A percentile compares a stretch with the other conserved stretches of the same genome.
Conservation (phyloP, 2,888 invertebrate genomes). For the Stenurella melanura region DNA sequence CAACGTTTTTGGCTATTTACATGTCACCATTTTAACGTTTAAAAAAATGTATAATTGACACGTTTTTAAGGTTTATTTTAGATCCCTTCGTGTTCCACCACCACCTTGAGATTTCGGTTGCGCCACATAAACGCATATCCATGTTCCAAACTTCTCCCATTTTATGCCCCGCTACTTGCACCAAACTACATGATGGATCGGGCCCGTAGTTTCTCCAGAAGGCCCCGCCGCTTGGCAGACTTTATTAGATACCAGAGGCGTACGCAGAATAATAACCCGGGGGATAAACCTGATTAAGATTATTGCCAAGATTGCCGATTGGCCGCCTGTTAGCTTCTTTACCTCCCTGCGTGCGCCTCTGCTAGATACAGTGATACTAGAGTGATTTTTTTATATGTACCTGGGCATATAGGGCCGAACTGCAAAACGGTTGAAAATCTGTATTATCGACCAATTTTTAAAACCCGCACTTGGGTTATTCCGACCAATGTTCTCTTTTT, state of each 20-base stretch:
- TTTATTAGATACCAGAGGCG: slow-evolving; percentile 36
- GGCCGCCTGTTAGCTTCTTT: neutral
- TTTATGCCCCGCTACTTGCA: neutral
- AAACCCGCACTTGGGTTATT: slow-evolving; percentile 12
- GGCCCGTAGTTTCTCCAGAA: slow-evolving; percentile 31
- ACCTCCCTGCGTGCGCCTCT: slow-evolving; percentile 26
- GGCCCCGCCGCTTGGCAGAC: slow-evolving; percentile 33
- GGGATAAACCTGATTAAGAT: slow-evolving; percentile 2
- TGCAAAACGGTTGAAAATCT: slow-evolving; percentile 38
- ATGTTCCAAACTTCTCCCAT: neutral
- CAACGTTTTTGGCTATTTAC: too few relatives aligned
- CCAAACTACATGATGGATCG: neutral
- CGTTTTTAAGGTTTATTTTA: too few relatives aligned
- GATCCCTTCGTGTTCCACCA: too few relatives aligned
- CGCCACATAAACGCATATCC: neutral
- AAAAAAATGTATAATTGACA: too few relatives aligned
- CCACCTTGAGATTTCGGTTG: too few relatives aligned
- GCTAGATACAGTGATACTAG: slow-evolving; percentile 56
- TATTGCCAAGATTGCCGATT: neutral
- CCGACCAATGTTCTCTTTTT: slow-evolving; percentile 42
- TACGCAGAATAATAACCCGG: slow-evolving; percentile 1
- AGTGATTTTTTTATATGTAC: slow-evolving; percentile 61
- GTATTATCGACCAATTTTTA: slow-evolving; percentile 32
- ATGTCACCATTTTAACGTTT: too few relatives aligned
- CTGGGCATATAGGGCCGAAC: slow-evolving; percentile 56